Evolutionary conservation across 2,113 vertebrate genomes (phyloP).

Genomic region (Casuarius casuarius): DNA sequence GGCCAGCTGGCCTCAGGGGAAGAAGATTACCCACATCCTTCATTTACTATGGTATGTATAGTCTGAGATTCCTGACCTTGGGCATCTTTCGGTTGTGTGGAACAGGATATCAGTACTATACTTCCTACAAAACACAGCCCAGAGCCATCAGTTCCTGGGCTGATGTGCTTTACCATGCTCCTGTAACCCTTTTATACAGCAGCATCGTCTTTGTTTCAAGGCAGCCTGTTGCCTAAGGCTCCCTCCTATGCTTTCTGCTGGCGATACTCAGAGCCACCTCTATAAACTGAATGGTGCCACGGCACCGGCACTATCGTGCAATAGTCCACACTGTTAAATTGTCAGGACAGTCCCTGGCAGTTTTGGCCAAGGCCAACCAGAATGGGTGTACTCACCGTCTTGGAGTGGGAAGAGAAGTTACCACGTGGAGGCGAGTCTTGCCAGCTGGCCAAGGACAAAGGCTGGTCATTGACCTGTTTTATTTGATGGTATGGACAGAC

Average conservation of each 20-base stretch:
- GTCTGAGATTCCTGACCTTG: neutral
- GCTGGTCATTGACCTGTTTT: neutral
- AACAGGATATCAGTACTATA: neutral
- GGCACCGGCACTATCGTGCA: neutral
- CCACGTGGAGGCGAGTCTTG: fast-evolving
- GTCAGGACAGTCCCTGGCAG: neutral
- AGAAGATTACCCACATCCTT: neutral
- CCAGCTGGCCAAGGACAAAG: neutral
- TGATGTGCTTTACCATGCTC: neutral
- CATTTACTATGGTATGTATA: neutral
- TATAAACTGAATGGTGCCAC: neutral
- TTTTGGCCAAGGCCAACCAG: neutral
- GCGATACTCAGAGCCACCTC: neutral
- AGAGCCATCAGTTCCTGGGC: neutral
- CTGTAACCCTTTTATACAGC: neutral
- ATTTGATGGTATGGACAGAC: neutral
- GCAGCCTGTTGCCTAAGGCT: neutral
- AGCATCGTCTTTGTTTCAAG: neutral
- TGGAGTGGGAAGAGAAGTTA: neutral
- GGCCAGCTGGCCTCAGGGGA: neutral
- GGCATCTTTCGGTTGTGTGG: neutral
- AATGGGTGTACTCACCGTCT: neutral
- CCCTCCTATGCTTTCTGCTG: neutral
- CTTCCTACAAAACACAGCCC: neutral
- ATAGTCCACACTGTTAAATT: neutral